phyloP scores from a whole-genome alignment of 2,888 invertebrate species.

The Erebia epiphron region DNA sequence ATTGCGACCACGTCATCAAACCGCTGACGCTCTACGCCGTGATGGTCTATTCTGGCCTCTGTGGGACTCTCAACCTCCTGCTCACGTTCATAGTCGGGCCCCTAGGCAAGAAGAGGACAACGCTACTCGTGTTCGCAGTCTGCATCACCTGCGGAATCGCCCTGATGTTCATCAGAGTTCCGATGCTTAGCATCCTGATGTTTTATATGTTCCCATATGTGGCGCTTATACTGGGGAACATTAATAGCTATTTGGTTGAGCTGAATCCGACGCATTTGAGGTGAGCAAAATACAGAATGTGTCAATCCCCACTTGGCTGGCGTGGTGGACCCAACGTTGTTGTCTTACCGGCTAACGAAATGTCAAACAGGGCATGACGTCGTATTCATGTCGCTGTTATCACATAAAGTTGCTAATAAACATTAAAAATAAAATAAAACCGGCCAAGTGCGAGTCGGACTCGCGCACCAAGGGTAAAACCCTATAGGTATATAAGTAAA shows the following conservation, averaged over 20 bases:
- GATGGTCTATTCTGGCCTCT: slow-evolving; percentile 61
- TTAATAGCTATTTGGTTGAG: slow-evolving; percentile 71
- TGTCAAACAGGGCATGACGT: no score
- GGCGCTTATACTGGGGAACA: slow-evolving; percentile 62
- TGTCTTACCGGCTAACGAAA: no score
- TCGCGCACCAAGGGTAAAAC: no score
- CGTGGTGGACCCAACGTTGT: no score
- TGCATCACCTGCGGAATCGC: slow-evolving; percentile 53
- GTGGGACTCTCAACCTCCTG: slow-evolving; percentile 51
- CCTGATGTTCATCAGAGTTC: slow-evolving; percentile 57
- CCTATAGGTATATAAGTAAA: no score
- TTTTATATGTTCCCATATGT: slow-evolving; percentile 66
- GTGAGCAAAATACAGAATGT: slow-evolving; percentile 43
- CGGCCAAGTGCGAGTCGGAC: no score
- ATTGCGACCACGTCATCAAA: slow-evolving; percentile 60
- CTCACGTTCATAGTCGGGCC: slow-evolving; percentile 61
- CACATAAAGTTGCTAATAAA: no score
- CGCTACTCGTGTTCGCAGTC: slow-evolving; percentile 54
- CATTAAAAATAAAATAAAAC: no score
- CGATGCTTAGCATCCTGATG: slow-evolving; percentile 59
- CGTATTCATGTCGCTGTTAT: no score
- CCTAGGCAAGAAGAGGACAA: slow-evolving; percentile 60
- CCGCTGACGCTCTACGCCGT: slow-evolving; percentile 62
- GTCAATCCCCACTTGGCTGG: no score
- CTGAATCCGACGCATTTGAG: slow-evolving; percentile 71